Evolutionary conservation across 2,797 vertebrate genomes (phyloP), one percentile per base, ranked within the genome.

Genomic region (Pogonophryne albipinna): DNA sequence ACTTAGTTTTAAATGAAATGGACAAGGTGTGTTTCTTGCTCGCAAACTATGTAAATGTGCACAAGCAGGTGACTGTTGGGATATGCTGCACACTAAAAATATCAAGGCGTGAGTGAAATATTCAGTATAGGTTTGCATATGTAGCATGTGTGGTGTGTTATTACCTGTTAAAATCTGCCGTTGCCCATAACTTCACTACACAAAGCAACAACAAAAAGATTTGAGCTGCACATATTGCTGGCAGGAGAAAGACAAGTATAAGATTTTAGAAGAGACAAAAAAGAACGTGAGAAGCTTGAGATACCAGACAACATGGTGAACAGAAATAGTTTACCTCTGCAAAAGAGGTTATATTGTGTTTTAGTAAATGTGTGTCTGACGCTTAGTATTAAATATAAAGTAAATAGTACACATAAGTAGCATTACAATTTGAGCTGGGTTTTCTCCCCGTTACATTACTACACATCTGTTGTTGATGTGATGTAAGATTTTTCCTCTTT

Each of bases 1-100:
- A 13, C 16, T 75, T 31, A 57, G 23, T 19, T 38, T 52, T 45
- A 74, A 55, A 70, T 68, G 4, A 73, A 70, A 69, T 66, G 27
- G 77, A 52, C 52, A 14, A 44, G 61, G 23, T 45, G 52, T 34
- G 38, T 77, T 70, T 67, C 52, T 49, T 59, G 31, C 41, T 52
- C 66, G 34, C 34, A 72, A 60, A 76, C 38, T 46, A 10, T 63
- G 55, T 46, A 11, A 31, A 51, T 57, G 9, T 53, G 38, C 58
- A 51, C 57, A 52, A 20, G 34, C 31, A 44, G 8, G 15, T 13
- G 19, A 5, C 53, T 45, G 27, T 27, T 52, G 38, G 55, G 51
- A 67, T 61, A 7, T 42, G 41, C 59, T 19, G 51, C 49, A 50
- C 67, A 3, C 12, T 13, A 12, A 9, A 38, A 38, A 38, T 38